Evolutionary conservation across 2,888 invertebrate species (phyloP).

Genomic region (Tetragonisca angustula): DNA sequence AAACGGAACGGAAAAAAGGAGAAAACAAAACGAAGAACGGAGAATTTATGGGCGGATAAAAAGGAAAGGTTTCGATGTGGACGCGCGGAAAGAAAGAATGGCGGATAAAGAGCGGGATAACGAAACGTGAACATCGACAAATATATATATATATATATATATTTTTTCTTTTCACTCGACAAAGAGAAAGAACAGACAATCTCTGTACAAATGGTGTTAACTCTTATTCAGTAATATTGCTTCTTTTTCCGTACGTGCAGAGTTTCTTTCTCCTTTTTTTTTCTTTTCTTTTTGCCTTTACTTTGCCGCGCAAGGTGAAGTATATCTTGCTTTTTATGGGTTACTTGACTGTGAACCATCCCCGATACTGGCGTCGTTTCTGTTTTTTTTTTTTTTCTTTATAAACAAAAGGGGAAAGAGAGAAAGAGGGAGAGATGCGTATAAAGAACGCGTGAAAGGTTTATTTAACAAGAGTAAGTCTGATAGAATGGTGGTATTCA

Average conservation of each 20-base stretch:
- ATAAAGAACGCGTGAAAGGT: neutral
- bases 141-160: too few relatives aligned
- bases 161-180: neutral
- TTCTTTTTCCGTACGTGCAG: neutral
- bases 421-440: neutral
- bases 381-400: neutral
- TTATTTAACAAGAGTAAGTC: neutral
- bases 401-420: neutral
- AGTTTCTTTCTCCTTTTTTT: neutral
- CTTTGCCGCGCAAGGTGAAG: constrained; percentile 9
- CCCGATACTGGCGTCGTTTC: neutral
- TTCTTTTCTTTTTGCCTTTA: neutral
- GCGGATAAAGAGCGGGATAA: neutral
- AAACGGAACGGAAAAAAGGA: neutral
- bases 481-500: neutral
- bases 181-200: neutral
- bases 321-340: constrained; percentile 25
- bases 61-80: neutral
- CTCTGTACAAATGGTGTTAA: constrained; percentile 6
- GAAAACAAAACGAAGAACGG: neutral
- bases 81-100: neutral
- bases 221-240: constrained; percentile 16
- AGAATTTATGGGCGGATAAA: neutral
- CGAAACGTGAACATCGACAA: neutral
- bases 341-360: neutral